Evolutionary conservation across 1,140 invertebrate species (phyloP).

Genomic region (Diorhabda elongata): DNA sequence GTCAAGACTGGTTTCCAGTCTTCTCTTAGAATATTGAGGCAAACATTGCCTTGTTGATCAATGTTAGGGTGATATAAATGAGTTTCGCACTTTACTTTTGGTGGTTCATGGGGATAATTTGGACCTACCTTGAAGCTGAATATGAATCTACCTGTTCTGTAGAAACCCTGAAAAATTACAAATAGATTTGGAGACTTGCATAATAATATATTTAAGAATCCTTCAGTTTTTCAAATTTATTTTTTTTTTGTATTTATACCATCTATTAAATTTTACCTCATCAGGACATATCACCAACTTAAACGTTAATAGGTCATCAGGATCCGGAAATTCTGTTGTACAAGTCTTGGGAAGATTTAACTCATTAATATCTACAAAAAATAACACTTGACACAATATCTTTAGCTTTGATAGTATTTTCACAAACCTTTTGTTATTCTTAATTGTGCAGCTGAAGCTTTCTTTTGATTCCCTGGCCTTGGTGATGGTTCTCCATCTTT

Average conservation of each 20-base stretch:
- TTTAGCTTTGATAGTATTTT: neutral
- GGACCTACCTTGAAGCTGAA: conserved; percentile 98
- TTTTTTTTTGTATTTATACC: too few species aligned
- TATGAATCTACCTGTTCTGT: conserved; percentile 86
- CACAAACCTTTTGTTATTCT: conserved; percentile 92
- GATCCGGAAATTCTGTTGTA: conserved; percentile 91
- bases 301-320: conserved; percentile 93
- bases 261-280: conserved; percentile 56
- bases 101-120: conserved; percentile 94
- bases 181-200: neutral
- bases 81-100: conserved; percentile 93
- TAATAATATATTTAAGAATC: neutral
- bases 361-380: conserved; percentile 87
- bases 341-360: conserved; percentile 96
- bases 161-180: conserved; percentile 74
- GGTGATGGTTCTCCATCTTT: conserved; percentile 87
- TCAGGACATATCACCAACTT: conserved; percentile 95
- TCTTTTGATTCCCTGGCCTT: conserved; percentile 71
- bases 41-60: conserved; percentile 92
- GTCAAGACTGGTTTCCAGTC: conserved; percentile 99
- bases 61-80: conserved; percentile 95
- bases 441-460: conserved; percentile 91
- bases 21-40: conserved; percentile 91
- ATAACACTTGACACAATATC: neutral
- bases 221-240: too few species aligned